Evolutionary conservation across 2,888 invertebrate genomes (phyloP).

Genomic region (Hyposoter dolosus): DNA sequence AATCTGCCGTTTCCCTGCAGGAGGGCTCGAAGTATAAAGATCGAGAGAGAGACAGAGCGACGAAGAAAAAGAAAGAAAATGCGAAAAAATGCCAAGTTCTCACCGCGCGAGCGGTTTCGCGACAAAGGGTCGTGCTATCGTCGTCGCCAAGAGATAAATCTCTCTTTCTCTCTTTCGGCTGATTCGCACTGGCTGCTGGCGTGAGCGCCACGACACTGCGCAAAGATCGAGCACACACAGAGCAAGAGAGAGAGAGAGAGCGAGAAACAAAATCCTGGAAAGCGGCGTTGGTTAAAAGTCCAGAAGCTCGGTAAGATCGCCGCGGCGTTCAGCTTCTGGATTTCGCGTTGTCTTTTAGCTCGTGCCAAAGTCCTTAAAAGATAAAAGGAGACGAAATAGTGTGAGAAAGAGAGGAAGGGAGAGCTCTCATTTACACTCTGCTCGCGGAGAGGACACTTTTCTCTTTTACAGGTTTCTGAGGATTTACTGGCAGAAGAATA

Average conservation of each 20-base stretch:
- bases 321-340: slow-evolving; percentile 44
- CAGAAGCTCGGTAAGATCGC: slow-evolving; percentile 50
- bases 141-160: slow-evolving; percentile 72
- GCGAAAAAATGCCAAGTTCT: slow-evolving; percentile 83
- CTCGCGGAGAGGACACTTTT: slow-evolving; percentile 65
- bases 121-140: slow-evolving; percentile 80
- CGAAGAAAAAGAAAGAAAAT: slow-evolving; percentile 77
- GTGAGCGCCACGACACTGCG: slow-evolving; percentile 48
- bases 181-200: slow-evolving; percentile 47
- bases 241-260: background rate
- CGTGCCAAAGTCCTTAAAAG: slow-evolving; percentile 43
- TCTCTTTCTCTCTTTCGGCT: slow-evolving; percentile 63
- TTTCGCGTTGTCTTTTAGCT: slow-evolving; percentile 55
- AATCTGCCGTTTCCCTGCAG: slow-evolving; percentile 43
- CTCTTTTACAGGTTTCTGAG: slow-evolving; percentile 70
- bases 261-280: slow-evolving; percentile 6
- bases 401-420: slow-evolving; percentile 2
- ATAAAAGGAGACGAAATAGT: background rate
- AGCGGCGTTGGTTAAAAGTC: slow-evolving; percentile 53
- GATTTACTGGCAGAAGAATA: slow-evolving; percentile 84
- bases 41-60: slow-evolving; percentile 41
- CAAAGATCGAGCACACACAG: background rate
- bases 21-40: slow-evolving; percentile 38
- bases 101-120: slow-evolving; percentile 78
- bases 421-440: slow-evolving; percentile 83